Evolutionary conservation across 2,888 invertebrate genomes (phyloP).

Genomic region (Hymenopus coronatus): DNA sequence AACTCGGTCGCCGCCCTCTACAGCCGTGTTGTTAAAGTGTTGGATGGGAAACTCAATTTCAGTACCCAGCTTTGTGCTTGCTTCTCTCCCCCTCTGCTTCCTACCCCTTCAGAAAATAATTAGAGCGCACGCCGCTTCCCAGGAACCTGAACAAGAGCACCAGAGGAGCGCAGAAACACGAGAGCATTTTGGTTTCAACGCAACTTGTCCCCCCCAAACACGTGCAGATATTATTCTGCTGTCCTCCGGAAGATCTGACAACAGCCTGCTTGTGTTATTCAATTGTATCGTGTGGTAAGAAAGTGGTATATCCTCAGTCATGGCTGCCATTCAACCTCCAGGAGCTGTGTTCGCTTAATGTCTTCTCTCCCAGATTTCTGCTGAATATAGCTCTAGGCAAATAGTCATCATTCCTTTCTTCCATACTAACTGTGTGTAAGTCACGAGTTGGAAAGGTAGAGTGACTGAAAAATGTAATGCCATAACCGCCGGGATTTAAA

Average conservation of each 20-base stretch:
- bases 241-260: neutral
- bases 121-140: neutral
- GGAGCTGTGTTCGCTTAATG: too few relatives aligned
- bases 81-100: neutral
- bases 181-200: neutral
- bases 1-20: neutral
- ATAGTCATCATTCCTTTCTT: too few relatives aligned
- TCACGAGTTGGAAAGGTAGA: too few relatives aligned
- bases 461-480: too few relatives aligned
- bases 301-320: too few relatives aligned
- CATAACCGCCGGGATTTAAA: too few relatives aligned
- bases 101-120: neutral
- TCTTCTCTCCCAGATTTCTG: too few relatives aligned
- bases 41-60: conserved; percentile 18
- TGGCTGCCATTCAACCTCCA: too few relatives aligned
- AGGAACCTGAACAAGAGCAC: neutral
- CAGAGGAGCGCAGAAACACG: neutral
- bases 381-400: too few relatives aligned
- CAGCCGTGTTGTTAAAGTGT: neutral
- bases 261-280: too few relatives aligned
- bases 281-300: too few relatives aligned
- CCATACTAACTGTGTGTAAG: too few relatives aligned
- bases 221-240: neutral
- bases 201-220: neutral
- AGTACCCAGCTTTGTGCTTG: conserved; percentile 5